phyloP scores from a whole-genome alignment of 1,140 invertebrate genomes.

The Bombus haemorrhoidalis region DNA sequence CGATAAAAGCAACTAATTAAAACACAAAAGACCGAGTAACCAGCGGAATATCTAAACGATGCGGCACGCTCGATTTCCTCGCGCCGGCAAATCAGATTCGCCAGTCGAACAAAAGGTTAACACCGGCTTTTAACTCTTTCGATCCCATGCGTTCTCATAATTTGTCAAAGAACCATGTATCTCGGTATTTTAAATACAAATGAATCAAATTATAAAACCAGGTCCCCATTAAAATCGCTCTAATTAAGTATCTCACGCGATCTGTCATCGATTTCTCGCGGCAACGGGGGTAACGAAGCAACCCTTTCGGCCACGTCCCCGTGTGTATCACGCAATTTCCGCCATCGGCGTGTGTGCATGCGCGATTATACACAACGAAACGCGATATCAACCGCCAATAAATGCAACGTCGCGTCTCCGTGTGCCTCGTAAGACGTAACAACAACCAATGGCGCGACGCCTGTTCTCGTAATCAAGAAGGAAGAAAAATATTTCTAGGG shows the following conservation, averaged over 20 bases:
- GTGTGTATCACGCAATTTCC: conserved; percentile 23
- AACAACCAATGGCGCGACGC: conserved; percentile 2
- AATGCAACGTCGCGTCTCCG: conserved; percentile 24
- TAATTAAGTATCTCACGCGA: conserved; percentile 15
- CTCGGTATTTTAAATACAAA: neutral
- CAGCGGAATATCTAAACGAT: neutral
- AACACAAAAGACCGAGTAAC: neutral
- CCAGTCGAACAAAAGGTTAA: neutral
- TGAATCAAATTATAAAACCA: neutral
- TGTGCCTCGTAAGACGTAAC: conserved; percentile 7
- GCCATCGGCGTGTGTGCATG: neutral
- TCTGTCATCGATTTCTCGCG: neutral
- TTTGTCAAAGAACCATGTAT: neutral
- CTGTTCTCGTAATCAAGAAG: conserved; percentile 19
- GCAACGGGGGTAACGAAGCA: too few species aligned
- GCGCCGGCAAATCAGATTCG: neutral
- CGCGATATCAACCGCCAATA: conserved; percentile 20
- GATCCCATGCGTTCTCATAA: neutral
- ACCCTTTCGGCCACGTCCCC: neutral
- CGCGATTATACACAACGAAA: neutral
- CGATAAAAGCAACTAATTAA: neutral
- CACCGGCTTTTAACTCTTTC: neutral
- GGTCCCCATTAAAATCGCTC: neutral
- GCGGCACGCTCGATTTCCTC: neutral
- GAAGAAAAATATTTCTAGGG: conserved; percentile 24